Evolutionary conservation across 2,797 vertebrate genomes (phyloP).

Genomic region (Glyptemys insculpta): DNA sequence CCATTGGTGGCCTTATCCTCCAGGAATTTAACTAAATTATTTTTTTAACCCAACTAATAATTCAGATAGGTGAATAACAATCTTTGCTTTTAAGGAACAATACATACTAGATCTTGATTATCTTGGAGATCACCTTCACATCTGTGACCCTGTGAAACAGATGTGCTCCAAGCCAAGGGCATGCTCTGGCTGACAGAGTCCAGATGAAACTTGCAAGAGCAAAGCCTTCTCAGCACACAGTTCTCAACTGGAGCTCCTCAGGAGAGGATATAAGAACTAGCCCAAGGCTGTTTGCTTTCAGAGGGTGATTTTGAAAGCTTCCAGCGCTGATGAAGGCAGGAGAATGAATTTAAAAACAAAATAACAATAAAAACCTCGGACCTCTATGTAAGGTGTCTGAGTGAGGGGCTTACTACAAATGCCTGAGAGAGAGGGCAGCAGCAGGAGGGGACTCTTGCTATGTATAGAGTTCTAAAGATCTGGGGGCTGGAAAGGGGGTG

Average conservation of each 20-base stretch:
- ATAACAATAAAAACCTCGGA: background rate
- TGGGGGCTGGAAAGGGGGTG: background rate
- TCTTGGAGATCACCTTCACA: background rate
- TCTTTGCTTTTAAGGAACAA: background rate
- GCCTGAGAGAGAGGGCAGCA: background rate
- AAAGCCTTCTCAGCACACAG: background rate
- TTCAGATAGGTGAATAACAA: background rate
- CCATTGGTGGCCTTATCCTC: background rate
- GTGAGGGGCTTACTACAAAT: too few relatives aligned
- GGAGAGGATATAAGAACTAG: background rate
- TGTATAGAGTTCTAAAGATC: background rate
- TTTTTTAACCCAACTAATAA: background rate
- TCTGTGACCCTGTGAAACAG: background rate
- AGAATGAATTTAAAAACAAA: background rate
- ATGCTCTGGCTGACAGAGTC: background rate
- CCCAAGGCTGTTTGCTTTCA: background rate
- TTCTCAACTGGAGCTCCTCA: background rate
- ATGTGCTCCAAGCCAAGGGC: background rate
- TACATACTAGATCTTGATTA: background rate
- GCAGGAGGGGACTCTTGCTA: too few relatives aligned
- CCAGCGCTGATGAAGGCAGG: background rate
- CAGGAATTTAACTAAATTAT: background rate
- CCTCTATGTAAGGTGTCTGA: background rate
- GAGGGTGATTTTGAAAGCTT: background rate
- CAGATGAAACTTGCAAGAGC: background rate